Percentiles rank a stretch among this genome's conserved stretches.
These are phyloP conservation scores for Gerosis bhagava DNA, from an alignment of 2,888 invertebrate genomes.

Conservation along the genomic window DNA sequence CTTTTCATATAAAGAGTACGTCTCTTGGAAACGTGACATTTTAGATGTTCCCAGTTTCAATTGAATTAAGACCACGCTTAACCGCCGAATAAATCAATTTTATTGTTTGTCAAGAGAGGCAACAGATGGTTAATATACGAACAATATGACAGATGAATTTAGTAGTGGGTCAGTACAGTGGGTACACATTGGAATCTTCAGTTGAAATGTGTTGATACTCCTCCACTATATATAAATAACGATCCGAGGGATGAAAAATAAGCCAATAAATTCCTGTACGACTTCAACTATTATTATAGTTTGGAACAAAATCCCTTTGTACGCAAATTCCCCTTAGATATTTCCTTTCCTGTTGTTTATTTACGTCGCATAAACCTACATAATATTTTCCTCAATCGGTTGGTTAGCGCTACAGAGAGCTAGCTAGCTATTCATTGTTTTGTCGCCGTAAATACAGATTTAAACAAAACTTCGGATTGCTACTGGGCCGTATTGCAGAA, in stretches of 20 bases:
- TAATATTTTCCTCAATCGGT: slow-evolving; percentile 29
- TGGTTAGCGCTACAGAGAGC: slow-evolving; percentile 26
- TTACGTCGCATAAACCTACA: slow-evolving; percentile 23
- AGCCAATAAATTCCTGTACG: slow-evolving; percentile 10
- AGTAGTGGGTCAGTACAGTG: slow-evolving; percentile 10
- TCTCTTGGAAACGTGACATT: too few species aligned
- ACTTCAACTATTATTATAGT: slow-evolving; percentile 11
- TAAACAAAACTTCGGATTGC: slow-evolving; percentile 43
- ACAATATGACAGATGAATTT: slow-evolving; percentile 23
- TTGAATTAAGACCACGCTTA: slow-evolving; percentile 20
- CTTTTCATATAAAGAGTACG: too few species aligned
- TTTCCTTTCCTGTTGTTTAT: slow-evolving; percentile 30
- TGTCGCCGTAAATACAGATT: slow-evolving; percentile 22
- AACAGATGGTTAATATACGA: slow-evolving; percentile 23
- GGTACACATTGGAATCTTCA: slow-evolving; percentile 15
- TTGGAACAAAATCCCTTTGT: slow-evolving; percentile 19
- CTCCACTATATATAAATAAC: slow-evolving; percentile 6
- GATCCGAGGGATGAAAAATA: slow-evolving; percentile 14
- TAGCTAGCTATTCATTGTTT: slow-evolving; percentile 29
- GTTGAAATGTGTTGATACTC: slow-evolving; percentile 9
- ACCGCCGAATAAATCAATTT: slow-evolving; percentile 21
- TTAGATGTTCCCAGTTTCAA: too few species aligned
- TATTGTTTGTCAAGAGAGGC: slow-evolving; percentile 25
- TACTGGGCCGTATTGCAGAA: slow-evolving; percentile 39
- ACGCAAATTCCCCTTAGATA: slow-evolving; percentile 26